Evolutionary conservation across 2,888 invertebrate genomes (phyloP).

Genomic region (Zhuqinia jingwanae): DNA sequence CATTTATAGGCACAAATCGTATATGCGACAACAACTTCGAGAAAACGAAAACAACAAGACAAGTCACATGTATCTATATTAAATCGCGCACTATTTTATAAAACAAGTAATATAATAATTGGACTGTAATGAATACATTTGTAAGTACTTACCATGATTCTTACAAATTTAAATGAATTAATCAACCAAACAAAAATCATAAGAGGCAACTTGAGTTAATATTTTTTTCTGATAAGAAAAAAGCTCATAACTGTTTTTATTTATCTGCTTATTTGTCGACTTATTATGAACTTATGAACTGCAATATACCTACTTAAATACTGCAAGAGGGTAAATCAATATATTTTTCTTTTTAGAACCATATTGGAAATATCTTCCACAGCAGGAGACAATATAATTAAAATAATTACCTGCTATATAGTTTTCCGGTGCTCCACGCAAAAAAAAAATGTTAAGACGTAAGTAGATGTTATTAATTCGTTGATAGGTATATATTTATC

Average conservation of each 20-base stretch:
- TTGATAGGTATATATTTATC: background rate
- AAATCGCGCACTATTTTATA: too few species aligned
- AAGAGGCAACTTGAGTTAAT: too few species aligned
- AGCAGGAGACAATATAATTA: slow-evolving; percentile 22
- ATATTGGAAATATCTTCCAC: too few species aligned
- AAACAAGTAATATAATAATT: too few species aligned
- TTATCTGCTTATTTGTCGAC: background rate
- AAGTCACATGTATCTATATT: too few species aligned
- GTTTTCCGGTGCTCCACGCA: slow-evolving; percentile 5
- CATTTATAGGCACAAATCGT: background rate
- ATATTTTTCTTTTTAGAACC: too few species aligned
- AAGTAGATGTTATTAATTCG: slow-evolving; percentile 3
- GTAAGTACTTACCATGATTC: background rate
- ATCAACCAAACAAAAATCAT: too few species aligned
- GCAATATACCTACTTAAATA: background rate
- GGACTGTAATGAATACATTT: background rate
- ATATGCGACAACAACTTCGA: background rate
- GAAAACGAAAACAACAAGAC: background rate
- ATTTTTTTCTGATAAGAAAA: background rate
- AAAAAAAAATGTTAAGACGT: background rate
- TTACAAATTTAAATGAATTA: too few species aligned
- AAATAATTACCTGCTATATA: slow-evolving; percentile 32
- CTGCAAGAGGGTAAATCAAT: background rate
- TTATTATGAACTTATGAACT: background rate
- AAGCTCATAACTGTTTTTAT: background rate